Evolutionary conservation across 2,113 vertebrate species (phyloP).

Genomic region (Ciconia stormi): DNA sequence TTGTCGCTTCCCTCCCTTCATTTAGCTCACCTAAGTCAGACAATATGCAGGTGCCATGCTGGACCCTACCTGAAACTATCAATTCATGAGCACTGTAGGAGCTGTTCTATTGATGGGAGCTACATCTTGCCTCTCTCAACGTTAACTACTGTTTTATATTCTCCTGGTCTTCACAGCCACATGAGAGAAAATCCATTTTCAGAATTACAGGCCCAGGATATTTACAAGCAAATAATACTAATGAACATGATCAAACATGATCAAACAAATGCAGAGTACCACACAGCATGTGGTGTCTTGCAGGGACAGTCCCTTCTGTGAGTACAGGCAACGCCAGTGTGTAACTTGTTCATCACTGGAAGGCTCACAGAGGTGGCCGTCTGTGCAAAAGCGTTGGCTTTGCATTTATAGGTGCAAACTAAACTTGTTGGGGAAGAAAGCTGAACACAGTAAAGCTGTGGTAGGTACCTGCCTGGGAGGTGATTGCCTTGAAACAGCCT

Average conservation of each 20-base stretch:
- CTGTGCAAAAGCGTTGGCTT: background rate
- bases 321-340: fast-evolving
- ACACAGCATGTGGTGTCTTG: background rate
- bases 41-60: fast-evolving
- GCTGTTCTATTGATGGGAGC: background rate
- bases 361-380: background rate
- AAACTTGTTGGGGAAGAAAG: background rate
- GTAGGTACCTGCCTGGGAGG: background rate
- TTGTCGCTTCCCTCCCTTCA: background rate
- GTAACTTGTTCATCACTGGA: too few relatives aligned
- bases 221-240: background rate
- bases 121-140: slow-evolving; percentile 22
- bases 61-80: background rate
- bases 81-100: background rate
- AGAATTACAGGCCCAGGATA: background rate
- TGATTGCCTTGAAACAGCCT: background rate
- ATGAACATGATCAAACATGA: background rate
- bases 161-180: background rate
- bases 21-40: background rate
- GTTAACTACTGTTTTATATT: background rate
- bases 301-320: background rate
- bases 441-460: background rate
- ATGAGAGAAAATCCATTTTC: slow-evolving; percentile 44
- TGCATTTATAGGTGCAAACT: background rate
- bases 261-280: background rate